Conservation (phyloP, 2,113 vertebrate genomes). For the Heterotilapia buettikoferi region DNA sequence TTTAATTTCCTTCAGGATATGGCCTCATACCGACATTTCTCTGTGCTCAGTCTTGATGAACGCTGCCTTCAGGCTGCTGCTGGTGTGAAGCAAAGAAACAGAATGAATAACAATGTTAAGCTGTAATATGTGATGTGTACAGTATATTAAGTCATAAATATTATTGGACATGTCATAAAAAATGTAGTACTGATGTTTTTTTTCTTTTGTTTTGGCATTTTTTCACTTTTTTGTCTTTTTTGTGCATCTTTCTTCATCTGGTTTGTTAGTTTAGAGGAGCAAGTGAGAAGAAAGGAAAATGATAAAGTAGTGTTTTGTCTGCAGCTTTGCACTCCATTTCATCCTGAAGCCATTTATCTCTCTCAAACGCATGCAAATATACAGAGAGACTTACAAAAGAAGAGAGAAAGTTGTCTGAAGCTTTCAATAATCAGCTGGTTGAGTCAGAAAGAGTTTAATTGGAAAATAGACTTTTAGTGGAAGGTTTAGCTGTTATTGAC, state of each 20-base stretch:
- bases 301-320: conserved; percentile 1
- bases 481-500: not conserved
- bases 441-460: not conserved
- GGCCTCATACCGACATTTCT: conserved; percentile 9
- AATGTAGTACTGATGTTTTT: not conserved
- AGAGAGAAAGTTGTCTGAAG: not conserved
- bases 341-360: conserved; percentile 12
- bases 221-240: not conserved
- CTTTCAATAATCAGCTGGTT: not conserved
- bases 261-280: not conserved
- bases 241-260: not conserved
- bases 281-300: not conserved
- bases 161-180: not conserved
- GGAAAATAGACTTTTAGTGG: not conserved
- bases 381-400: not conserved
- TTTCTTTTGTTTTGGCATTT: not conserved
- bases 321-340: conserved; percentile 18
- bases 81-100: not conserved
- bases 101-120: conserved; percentile 6
- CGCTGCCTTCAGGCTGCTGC: not conserved
- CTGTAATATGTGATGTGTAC: not conserved
- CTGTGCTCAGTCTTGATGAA: conserved; percentile 7
- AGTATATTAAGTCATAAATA: conserved; percentile 21
- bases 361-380: not conserved
- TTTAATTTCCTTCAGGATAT: conserved; percentile 23